Conservation (phyloP, 2,888 invertebrate genomes). For the Noctua comes region DNA sequence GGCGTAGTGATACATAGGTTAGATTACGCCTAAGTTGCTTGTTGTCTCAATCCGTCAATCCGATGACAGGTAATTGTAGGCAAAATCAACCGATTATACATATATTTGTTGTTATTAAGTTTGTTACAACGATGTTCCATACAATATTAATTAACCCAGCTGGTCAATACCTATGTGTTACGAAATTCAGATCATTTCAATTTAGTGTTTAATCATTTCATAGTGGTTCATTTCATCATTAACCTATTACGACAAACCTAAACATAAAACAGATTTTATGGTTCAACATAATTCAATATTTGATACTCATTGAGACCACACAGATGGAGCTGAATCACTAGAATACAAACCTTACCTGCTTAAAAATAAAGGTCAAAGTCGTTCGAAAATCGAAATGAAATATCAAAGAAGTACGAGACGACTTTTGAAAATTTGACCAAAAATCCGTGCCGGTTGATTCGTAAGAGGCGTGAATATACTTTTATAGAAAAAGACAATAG, state of each 20-base stretch:
- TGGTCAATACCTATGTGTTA: neutral
- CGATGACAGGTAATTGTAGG: neutral
- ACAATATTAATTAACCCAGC: neutral
- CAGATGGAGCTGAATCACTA: slow-evolving; percentile 8
- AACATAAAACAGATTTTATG: slow-evolving; percentile 49
- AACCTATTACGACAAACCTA: slow-evolving; percentile 23
- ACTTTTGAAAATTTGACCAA: slow-evolving; percentile 66
- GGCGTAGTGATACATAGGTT: slow-evolving; percentile 44
- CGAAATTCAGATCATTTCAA: slow-evolving; percentile 30
- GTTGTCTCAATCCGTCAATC: neutral
- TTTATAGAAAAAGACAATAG: slow-evolving; percentile 69
- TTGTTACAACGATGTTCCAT: neutral
- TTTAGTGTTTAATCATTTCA: slow-evolving; percentile 34
- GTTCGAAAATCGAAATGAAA: slow-evolving; percentile 56
- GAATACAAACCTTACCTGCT: neutral
- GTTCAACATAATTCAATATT: slow-evolving; percentile 49
- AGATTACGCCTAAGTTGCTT: slow-evolving; percentile 9
- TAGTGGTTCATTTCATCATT: slow-evolving; percentile 39
- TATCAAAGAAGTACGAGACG: slow-evolving; percentile 66
- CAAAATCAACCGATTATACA: neutral
- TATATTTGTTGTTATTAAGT: neutral
- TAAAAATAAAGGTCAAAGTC: slow-evolving; percentile 31
- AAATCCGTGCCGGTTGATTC: slow-evolving; percentile 70
- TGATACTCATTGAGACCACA: slow-evolving; percentile 44
- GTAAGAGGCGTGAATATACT: slow-evolving; percentile 70